Evolutionary conservation across 2,113 vertebrate species (phyloP).

Genomic region (Melozone crissalis): DNA sequence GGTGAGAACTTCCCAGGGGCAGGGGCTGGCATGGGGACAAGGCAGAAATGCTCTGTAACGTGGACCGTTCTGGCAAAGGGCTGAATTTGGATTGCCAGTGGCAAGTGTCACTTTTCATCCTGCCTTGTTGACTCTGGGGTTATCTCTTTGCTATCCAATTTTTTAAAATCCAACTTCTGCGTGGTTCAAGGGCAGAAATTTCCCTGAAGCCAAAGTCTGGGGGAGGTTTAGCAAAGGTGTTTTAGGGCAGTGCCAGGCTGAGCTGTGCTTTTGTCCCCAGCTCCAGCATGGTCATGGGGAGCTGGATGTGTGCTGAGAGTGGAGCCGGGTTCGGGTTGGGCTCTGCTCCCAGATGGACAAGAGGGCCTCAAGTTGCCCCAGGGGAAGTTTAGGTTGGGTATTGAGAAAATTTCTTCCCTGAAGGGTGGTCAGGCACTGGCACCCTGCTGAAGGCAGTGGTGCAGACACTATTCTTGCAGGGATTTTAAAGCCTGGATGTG

Average conservation of each 20-base stretch:
- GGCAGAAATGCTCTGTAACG: not conserved
- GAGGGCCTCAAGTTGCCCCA: not conserved
- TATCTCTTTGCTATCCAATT: not conserved
- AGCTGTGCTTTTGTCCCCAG: not conserved
- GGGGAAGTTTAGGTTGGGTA: not conserved
- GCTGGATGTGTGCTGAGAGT: not conserved
- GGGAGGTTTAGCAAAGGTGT: not conserved
- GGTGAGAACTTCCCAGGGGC: slow-evolving; percentile 67
- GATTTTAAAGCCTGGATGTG: not conserved
- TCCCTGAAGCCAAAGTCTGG: not conserved
- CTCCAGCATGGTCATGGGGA: not conserved
- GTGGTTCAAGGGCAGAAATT: not conserved
- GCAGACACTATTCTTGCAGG: too few species aligned
- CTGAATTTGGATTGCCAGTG: not conserved
- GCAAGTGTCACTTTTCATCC: not conserved
- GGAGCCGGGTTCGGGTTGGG: not conserved
- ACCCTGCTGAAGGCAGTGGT: not conserved
- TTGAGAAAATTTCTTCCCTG: not conserved
- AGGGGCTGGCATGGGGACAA: not conserved
- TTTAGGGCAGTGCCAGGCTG: not conserved
- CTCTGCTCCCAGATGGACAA: not conserved
- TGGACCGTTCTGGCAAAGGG: not conserved
- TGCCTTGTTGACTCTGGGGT: not conserved
- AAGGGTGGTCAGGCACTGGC: not conserved
- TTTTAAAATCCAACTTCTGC: not conserved